Conservation (phyloP, 2,797 vertebrate genomes). For the Etheostoma nigrum region DNA sequence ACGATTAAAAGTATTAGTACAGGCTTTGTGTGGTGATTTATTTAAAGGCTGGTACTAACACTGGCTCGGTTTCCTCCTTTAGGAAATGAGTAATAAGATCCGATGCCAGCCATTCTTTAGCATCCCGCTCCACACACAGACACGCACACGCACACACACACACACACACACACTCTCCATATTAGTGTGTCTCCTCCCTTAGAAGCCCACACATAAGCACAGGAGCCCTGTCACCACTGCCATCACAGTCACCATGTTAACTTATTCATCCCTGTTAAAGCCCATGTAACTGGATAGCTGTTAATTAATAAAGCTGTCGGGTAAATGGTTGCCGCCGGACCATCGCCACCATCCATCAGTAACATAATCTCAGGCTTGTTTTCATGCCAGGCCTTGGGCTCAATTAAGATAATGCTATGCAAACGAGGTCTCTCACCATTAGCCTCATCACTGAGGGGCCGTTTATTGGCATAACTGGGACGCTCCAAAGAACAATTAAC, state of each 20-base stretch:
- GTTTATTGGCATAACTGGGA: conserved; percentile 95
- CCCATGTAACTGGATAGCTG: conserved; percentile 92
- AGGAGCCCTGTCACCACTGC: conserved; percentile 69
- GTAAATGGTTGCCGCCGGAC: conserved; percentile 90
- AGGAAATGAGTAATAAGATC: conserved; percentile 83
- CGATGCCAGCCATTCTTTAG: conserved; percentile 73
- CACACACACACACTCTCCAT: conserved; percentile 48
- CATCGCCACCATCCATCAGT: conserved; percentile 91
- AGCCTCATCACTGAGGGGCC: conserved; percentile 88
- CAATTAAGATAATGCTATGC: conserved; percentile 99
- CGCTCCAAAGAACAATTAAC: conserved; percentile 95
- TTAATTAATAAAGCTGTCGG: conserved; percentile 98
- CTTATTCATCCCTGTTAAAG: conserved; percentile 88
- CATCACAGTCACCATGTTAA: conserved; percentile 80
- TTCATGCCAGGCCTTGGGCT: conserved; percentile 85
- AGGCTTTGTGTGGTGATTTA: conserved; percentile 83
- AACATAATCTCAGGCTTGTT: conserved; percentile 89
- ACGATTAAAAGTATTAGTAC: conserved; percentile 83
- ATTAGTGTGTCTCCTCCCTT: conserved; percentile 68
- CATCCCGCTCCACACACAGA: conserved; percentile 42
- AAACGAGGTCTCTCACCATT: conserved; percentile 94
- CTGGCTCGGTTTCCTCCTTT: conserved; percentile 81
- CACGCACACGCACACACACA: conserved; percentile 24
- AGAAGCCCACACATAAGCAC: conserved; percentile 69
- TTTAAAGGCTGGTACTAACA: conserved; percentile 76